These are phyloP conservation scores for Porphyrio hochstetteri DNA, from an alignment of 2,113 vertebrate species.

Conservation along the genomic window DNA sequence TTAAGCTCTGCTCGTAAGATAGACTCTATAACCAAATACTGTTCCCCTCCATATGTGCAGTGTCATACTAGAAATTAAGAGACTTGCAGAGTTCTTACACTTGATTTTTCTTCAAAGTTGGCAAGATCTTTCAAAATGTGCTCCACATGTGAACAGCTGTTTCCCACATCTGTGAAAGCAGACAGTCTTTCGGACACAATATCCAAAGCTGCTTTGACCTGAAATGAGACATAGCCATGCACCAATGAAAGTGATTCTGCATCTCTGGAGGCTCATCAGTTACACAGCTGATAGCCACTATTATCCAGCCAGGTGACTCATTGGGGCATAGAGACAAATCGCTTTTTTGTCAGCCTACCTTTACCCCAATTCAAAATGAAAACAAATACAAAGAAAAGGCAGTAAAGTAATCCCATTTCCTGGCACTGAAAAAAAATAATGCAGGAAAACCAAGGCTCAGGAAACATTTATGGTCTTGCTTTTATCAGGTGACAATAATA, in stretches of 20 bases:
- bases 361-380: background rate
- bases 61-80: background rate
- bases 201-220: slow-evolving; percentile 88
- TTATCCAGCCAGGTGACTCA: background rate
- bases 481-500: background rate
- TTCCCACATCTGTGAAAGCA: slow-evolving; percentile 87
- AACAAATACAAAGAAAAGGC: background rate
- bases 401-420: background rate
- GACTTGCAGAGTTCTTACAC: slow-evolving; percentile 74
- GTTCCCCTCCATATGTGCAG: background rate
- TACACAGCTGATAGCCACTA: background rate
- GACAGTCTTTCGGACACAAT: slow-evolving; percentile 81
- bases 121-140: slow-evolving; percentile 88
- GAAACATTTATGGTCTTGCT: background rate
- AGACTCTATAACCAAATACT: background rate
- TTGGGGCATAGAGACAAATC: background rate
- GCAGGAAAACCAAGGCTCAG: background rate
- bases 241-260: background rate
- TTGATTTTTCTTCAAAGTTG: slow-evolving; percentile 84
- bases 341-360: background rate
- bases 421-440: background rate
- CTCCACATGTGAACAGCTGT: slow-evolving; percentile 87
- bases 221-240: slow-evolving; percentile 14
- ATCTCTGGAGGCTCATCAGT: background rate
- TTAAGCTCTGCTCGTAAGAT: background rate